Conservation (phyloP, 1,140 invertebrate species). For the Pseudomyrmex cubaensis region DNA sequence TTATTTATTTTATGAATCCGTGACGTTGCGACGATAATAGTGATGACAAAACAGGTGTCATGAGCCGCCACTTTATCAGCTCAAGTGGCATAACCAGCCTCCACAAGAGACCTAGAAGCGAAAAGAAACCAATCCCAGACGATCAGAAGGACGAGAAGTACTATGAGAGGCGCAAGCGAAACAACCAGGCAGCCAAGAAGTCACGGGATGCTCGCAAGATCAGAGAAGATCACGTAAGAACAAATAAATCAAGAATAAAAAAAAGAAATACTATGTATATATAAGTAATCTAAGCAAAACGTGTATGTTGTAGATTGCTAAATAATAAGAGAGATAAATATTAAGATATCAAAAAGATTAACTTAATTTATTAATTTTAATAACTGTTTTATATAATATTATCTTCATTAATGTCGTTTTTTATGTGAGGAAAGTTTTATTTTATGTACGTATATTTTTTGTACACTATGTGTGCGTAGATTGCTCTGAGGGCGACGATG, state of each 20-base stretch:
- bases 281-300: no score
- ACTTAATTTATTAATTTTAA: no score
- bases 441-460: background rate
- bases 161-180: constrained; percentile 93
- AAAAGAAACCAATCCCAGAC: constrained; percentile 94
- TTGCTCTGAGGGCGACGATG: constrained; percentile 91
- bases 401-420: background rate
- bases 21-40: background rate
- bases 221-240: constrained; percentile 92
- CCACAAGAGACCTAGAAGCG: constrained; percentile 88
- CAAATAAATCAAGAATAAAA: background rate
- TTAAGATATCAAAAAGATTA: no score
- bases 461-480: constrained; percentile 82
- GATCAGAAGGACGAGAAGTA: constrained; percentile 96
- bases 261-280: no score
- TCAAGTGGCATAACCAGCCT: constrained; percentile 73
- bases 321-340: no score
- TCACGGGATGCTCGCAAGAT: constrained; percentile 94
- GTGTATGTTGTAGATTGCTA: no score
- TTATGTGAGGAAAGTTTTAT: no score
- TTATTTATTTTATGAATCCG: background rate
- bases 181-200: constrained; percentile 96
- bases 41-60: constrained; percentile 54
- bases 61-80: constrained; percentile 73
- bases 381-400: no score